Conservation (phyloP, 2,888 invertebrate genomes). For the Cepaea hortensis region DNA sequence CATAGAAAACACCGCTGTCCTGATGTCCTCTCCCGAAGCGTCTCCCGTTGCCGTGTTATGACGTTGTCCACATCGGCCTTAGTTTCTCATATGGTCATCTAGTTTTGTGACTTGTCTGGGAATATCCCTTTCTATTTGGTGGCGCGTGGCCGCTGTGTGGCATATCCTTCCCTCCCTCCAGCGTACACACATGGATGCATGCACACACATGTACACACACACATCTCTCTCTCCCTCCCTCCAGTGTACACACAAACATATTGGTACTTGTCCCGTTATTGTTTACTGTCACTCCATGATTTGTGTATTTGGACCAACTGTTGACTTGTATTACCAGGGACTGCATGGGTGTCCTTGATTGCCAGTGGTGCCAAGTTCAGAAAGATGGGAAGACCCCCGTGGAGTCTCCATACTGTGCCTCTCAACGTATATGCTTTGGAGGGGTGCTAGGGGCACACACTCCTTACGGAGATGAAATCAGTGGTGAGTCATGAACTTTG, state of each 20-base stretch:
- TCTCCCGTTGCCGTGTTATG: too few species aligned
- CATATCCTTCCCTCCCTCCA: too few species aligned
- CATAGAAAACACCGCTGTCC: too few species aligned
- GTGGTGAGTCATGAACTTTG: conserved; percentile 53
- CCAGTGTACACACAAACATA: background rate
- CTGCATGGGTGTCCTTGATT: conserved; percentile 85
- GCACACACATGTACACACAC: too few species aligned
- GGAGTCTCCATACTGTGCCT: conserved; percentile 86
- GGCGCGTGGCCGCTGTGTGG: too few species aligned
- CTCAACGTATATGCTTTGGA: conserved; percentile 88
- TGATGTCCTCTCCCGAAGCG: too few species aligned
- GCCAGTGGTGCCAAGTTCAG: conserved; percentile 93
- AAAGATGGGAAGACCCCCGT: conserved; percentile 84
- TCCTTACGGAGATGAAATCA: conserved; percentile 85
- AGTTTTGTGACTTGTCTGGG: too few species aligned
- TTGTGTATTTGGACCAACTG: background rate
- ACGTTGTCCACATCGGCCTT: too few species aligned
- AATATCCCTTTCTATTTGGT: too few species aligned
- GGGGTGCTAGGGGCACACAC: conserved; percentile 89
- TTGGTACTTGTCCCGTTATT: background rate
- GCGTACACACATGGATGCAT: too few species aligned
- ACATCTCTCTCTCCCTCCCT: too few species aligned
- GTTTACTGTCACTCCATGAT: background rate
- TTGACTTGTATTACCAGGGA: conserved; percentile 67
- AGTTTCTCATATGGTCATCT: too few species aligned